A percentile compares a stretch with the other conserved stretches of the same genome.
These are phyloP conservation scores for Drosophila athabasca DNA, from an alignment of 1,140 invertebrate genomes.

Conservation along the genomic window DNA sequence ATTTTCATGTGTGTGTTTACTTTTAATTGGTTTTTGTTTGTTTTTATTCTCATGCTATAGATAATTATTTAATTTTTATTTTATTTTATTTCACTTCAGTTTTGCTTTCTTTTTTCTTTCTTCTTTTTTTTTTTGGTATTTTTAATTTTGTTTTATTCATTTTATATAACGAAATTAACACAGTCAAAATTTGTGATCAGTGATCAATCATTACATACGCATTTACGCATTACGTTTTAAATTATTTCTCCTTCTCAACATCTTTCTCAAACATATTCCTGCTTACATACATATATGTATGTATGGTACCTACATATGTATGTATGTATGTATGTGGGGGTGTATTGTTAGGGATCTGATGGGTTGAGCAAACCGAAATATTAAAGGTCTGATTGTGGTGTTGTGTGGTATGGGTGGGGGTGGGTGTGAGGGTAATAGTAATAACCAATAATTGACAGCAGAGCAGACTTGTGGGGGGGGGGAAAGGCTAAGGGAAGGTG, in stretches of 20 bases:
- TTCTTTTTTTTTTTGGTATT: constrained; percentile 40
- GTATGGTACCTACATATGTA: constrained; percentile 20
- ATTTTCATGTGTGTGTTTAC: constrained; percentile 65
- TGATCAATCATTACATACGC: constrained; percentile 76
- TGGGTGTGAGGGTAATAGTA: constrained; percentile 13
- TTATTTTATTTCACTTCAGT: constrained; percentile 53
- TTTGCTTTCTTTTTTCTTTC: constrained; percentile 26
- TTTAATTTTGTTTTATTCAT: constrained; percentile 56
- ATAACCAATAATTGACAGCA: constrained; percentile 70
- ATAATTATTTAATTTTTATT: constrained; percentile 59
- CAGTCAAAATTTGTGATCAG: constrained; percentile 83
- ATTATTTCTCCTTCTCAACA: constrained; percentile 55
- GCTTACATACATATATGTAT: constrained; percentile 9
- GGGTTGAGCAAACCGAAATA: constrained; percentile 53
- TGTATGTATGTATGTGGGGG: background rate
- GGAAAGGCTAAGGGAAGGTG: background rate
- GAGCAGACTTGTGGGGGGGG: constrained; percentile 42
- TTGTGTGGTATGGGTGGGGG: too few species aligned
- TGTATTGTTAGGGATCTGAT: constrained; percentile 26
- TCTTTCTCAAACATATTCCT: constrained; percentile 44
- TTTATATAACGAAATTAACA: constrained; percentile 83
- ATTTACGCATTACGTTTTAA: constrained; percentile 74
- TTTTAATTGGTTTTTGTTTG: constrained; percentile 3
- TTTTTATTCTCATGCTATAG: constrained; percentile 65
- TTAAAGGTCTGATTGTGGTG: constrained; percentile 14